Evolutionary conservation across 1,140 invertebrate genomes (phyloP).

Genomic region (Eriosoma lanigerum): DNA sequence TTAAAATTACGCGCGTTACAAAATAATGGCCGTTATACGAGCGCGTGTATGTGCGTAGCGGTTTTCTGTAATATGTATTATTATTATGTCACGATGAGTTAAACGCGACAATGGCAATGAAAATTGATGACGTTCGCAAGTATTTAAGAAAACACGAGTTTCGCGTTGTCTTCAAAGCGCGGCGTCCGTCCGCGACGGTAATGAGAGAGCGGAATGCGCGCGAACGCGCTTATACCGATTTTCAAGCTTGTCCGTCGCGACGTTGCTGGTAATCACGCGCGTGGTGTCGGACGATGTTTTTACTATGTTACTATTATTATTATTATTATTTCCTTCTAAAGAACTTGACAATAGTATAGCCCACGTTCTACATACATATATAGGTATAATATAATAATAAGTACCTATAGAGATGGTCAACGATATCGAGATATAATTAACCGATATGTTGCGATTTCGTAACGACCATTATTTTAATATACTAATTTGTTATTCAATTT

Average conservation of each 20-base stretch:
- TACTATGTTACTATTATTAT: too few relatives aligned
- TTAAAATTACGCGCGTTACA: slow-evolving; percentile 23
- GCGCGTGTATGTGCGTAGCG: too few relatives aligned
- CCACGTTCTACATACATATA: too few relatives aligned
- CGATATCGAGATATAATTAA: too few relatives aligned
- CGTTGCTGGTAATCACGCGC: slow-evolving; percentile 5
- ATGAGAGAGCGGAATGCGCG: slow-evolving; percentile 9
- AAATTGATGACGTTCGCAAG: slow-evolving; percentile 20
- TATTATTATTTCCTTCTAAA: too few relatives aligned
- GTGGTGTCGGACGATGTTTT: not conserved
- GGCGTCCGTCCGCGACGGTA: slow-evolving; percentile 5
- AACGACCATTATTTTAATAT: too few relatives aligned
- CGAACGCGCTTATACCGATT: not conserved
- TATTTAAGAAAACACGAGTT: slow-evolving; percentile 31
- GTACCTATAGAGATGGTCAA: too few relatives aligned
- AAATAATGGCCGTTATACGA: not conserved
- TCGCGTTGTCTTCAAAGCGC: slow-evolving; percentile 22
- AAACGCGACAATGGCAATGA: slow-evolving; percentile 18
- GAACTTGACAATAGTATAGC: too few relatives aligned
- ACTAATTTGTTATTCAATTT: too few relatives aligned
- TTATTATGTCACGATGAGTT: not conserved
- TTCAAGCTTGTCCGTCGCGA: not conserved
- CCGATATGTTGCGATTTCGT: too few relatives aligned
- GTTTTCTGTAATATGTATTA: too few relatives aligned
- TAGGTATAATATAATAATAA: too few relatives aligned